Conservation (phyloP, 2,113 vertebrate genomes). For the Natator depressus region DNA sequence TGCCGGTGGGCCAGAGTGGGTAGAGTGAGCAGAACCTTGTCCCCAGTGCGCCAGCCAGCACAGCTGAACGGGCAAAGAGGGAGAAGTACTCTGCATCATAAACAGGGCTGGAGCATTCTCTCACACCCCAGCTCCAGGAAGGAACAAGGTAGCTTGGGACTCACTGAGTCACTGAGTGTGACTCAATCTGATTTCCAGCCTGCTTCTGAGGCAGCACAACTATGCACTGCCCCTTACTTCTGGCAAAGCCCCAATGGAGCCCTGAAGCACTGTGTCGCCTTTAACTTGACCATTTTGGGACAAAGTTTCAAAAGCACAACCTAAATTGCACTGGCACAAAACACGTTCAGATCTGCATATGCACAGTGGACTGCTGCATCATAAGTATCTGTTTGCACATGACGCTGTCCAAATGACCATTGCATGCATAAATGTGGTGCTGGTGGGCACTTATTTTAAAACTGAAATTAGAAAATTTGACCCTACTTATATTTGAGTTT, state of each 20-base stretch:
- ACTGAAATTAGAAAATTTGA: conserved; percentile 25
- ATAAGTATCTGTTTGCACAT: background rate
- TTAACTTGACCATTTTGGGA: background rate
- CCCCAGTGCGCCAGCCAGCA: background rate
- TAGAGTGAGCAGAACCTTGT: conserved; percentile 1
- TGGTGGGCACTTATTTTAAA: conserved; percentile 37
- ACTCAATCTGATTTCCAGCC: background rate
- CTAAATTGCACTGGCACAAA: background rate
- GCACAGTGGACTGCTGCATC: background rate
- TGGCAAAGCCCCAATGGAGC: background rate
- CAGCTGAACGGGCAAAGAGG: background rate
- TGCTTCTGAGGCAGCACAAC: background rate
- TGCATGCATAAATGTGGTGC: conserved; percentile 1
- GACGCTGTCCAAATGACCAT: background rate
- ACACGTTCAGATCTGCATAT: background rate
- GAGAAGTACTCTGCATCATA: background rate
- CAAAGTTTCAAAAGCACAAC: background rate
- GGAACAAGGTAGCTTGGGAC: background rate
- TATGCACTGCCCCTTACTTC: background rate
- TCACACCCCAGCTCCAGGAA: background rate
- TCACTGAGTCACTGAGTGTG: background rate
- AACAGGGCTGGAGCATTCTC: background rate
- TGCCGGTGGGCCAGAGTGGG: background rate
- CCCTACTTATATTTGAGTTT: background rate
- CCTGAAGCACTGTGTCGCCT: background rate